Conservation (phyloP, 2,888 invertebrate species). For the Noctua janthina region DNA sequence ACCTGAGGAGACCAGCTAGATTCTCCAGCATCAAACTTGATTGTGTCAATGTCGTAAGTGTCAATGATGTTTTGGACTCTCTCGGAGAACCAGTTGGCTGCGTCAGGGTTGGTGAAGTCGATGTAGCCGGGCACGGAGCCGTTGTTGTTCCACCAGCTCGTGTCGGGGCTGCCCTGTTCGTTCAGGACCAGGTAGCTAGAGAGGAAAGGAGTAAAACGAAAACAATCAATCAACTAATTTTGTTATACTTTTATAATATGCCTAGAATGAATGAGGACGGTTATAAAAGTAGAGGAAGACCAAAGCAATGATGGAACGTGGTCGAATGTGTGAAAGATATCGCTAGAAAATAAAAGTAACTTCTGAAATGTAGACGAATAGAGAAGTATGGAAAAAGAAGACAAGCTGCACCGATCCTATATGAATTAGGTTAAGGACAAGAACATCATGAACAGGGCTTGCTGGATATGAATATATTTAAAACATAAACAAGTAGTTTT, state of each 20-base stretch:
- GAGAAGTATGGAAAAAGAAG: not conserved
- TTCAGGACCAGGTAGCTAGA: constrained; percentile 88
- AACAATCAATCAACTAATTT: not conserved
- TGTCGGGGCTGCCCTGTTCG: constrained; percentile 86
- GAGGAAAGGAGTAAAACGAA: not conserved
- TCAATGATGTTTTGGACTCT: constrained; percentile 89
- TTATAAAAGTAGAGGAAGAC: not conserved
- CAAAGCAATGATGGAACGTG: not conserved
- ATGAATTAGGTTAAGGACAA: not conserved
- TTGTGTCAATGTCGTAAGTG: constrained; percentile 92
- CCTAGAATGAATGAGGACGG: not conserved
- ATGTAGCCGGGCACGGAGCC: constrained; percentile 90
- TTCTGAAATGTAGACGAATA: not conserved
- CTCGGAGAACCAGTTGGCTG: constrained; percentile 91
- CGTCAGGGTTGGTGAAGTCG: constrained; percentile 93
- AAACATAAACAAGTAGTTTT: not conserved
- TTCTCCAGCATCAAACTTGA: constrained; percentile 96
- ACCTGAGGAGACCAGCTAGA: constrained; percentile 92
- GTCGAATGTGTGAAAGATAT: not conserved
- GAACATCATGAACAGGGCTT: not conserved
- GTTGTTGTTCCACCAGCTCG: constrained; percentile 90
- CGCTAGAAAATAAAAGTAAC: not conserved
- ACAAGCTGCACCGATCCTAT: not conserved
- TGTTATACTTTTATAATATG: not conserved
- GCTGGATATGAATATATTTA: not conserved